phyloP scores from a whole-genome alignment of 2,113 vertebrate genomes.

The Cervus canadensis region DNA sequence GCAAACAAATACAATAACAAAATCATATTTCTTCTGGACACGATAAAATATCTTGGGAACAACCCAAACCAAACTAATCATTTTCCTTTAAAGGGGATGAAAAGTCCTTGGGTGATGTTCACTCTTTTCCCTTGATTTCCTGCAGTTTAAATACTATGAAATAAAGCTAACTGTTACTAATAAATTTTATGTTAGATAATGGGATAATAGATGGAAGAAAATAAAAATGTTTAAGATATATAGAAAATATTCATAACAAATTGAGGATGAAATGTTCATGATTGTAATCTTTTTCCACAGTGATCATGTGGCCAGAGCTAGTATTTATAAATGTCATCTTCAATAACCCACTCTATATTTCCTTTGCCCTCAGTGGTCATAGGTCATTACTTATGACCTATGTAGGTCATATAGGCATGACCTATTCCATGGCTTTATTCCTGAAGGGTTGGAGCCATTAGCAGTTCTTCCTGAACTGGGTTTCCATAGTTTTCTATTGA shows the following conservation, averaged over 20 bases:
- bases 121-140: neutral
- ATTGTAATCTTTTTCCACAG: neutral
- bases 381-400: neutral
- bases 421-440: neutral
- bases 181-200: neutral
- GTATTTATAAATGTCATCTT: neutral
- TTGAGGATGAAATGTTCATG: neutral
- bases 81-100: neutral
- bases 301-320: neutral
- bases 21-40: neutral
- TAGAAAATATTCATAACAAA: neutral
- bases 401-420: neutral
- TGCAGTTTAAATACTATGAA: neutral
- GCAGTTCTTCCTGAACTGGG: neutral
- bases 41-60: neutral
- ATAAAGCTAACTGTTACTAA: neutral
- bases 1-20: neutral
- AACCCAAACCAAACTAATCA: neutral
- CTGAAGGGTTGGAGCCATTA: neutral
- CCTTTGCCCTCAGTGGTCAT: neutral
- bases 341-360: neutral
- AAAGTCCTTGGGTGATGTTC: neutral
- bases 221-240: neutral
- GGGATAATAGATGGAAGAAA: neutral
- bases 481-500: neutral